Conservation (phyloP, 2,113 vertebrate species). For the Scalopus aquaticus region DNA sequence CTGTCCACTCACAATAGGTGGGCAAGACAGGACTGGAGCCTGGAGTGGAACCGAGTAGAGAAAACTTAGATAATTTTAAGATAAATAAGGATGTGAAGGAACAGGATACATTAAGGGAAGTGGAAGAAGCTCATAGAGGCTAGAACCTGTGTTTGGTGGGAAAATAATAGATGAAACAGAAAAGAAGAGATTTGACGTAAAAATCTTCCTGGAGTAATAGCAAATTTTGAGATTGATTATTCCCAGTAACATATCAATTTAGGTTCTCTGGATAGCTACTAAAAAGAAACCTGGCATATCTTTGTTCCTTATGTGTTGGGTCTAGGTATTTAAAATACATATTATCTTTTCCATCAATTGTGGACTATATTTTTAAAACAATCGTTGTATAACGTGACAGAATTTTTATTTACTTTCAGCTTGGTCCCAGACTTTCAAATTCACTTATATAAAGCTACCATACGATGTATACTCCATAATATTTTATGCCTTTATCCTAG, state of each 20-base stretch:
- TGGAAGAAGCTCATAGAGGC: too few relatives aligned
- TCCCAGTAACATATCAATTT: not conserved
- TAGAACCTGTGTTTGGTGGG: not conserved
- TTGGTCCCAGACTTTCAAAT: constrained; percentile 58
- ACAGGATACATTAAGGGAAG: not conserved
- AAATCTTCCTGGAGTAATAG: not conserved
- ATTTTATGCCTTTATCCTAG: constrained; percentile 20
- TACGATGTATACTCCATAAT: not conserved
- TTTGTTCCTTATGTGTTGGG: not conserved
- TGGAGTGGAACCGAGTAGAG: not conserved
- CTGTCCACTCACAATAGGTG: not conserved
- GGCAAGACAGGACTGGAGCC: not conserved
- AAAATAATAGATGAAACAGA: not conserved
- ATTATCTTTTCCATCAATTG: not conserved
- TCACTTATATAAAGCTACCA: not conserved
- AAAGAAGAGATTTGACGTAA: not conserved
- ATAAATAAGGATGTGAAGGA: not conserved
- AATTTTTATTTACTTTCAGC: constrained; percentile 35
- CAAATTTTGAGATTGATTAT: not conserved
- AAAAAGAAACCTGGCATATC: not conserved
- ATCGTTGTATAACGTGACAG: not conserved
- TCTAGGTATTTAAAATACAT: constrained; percentile 4
- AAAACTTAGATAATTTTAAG: not conserved
- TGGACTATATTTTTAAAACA: not conserved
- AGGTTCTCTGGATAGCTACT: not conserved